A percentile compares a stretch with the other conserved stretches of the same genome.
phyloP scores from a whole-genome alignment of 2,888 invertebrate species.

The Pollenia amentaria region DNA sequence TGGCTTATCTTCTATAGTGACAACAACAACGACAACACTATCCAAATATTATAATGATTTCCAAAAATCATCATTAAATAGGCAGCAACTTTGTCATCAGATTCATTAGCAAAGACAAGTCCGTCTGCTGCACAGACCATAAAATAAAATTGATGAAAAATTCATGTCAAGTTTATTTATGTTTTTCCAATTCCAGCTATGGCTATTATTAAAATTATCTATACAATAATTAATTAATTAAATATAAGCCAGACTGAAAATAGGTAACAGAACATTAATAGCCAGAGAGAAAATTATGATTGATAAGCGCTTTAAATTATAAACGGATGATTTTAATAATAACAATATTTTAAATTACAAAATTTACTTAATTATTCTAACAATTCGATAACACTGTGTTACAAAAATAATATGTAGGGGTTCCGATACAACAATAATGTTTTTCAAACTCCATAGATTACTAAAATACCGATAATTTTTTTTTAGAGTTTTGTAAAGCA shows the following conservation, averaged over 20 bases:
- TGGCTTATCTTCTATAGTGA: neutral
- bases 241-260: neutral
- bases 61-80: neutral
- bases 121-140: neutral
- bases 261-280: neutral
- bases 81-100: neutral
- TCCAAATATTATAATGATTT: neutral
- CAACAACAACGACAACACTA: no score
- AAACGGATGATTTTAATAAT: no score
- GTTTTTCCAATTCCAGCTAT: neutral
- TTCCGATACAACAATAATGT: no score
- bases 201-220: slow-evolving; percentile 12
- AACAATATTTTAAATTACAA: no score
- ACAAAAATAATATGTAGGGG: no score
- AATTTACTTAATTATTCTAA: no score
- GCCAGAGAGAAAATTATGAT: slow-evolving; percentile 1
- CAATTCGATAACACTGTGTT: no score
- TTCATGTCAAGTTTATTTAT: slow-evolving; percentile 9
- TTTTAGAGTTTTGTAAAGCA: no score
- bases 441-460: no score
- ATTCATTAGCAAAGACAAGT: neutral
- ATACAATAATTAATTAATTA: slow-evolving; percentile 38
- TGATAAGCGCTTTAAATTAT: slow-evolving; percentile 14
- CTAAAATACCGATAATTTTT: no score
- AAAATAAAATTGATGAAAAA: slow-evolving; percentile 9